Evolutionary conservation across 35 echinoderm and acorn worm species (phyloP).

Genomic region (Heliocidaris tuberculata): DNA sequence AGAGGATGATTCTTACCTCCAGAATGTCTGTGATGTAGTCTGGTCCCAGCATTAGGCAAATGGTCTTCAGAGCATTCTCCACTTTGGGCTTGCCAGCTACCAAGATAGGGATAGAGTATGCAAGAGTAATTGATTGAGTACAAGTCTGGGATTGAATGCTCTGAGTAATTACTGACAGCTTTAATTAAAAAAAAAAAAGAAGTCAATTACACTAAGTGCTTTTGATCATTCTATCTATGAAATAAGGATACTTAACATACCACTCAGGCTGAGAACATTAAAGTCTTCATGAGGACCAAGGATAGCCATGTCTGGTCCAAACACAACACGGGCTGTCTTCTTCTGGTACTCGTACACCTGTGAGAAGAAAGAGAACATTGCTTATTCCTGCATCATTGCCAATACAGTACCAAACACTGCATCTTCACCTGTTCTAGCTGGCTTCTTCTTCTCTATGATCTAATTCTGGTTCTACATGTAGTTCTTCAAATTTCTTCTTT

Average conservation of each 20-base stretch:
- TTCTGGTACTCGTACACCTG: constrained; percentile 95
- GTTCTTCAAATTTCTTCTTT: not conserved
- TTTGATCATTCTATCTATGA: no score
- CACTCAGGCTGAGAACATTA: constrained; percentile 96
- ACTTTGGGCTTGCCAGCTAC: constrained; percentile 94
- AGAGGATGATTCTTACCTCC: constrained; percentile 59
- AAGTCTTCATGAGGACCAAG: constrained; percentile 98
- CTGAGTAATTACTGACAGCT: no score
- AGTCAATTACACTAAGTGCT: no score
- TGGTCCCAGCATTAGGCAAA: constrained; percentile 96
- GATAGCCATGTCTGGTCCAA: constrained; percentile 97
- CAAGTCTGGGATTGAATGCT: no score
- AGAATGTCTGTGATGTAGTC: constrained; percentile 99
- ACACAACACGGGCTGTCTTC: constrained; percentile 85
- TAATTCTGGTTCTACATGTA: not conserved
- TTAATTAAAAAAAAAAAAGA: no score
- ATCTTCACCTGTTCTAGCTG: not conserved
- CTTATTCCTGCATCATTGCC: no score
- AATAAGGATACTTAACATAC: constrained; percentile 45
- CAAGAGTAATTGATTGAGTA: no score
- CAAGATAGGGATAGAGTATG: constrained; percentile 11
- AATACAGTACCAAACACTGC: not conserved
- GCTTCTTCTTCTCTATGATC: not conserved
- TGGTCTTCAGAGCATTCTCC: constrained; percentile 93
- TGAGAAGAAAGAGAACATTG: not conserved